Evolutionary conservation across 1,140 invertebrate genomes (phyloP).

Genomic region (Drosophila kepulauana): DNA sequence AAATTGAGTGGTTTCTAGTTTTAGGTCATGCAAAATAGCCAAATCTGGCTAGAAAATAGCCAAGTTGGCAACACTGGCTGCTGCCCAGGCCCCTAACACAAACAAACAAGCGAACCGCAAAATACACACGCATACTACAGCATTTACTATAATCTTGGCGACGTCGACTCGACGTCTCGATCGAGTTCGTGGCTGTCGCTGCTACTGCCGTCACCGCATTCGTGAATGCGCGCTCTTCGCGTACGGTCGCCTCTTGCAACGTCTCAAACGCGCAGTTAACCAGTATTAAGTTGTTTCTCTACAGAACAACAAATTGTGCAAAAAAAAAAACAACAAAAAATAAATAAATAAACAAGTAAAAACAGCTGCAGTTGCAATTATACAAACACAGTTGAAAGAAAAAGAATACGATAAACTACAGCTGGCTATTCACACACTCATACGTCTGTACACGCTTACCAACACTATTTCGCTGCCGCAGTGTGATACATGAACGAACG

Average conservation of each 20-base stretch:
- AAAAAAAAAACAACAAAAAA: slow-evolving; percentile 44
- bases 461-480: slow-evolving; percentile 25
- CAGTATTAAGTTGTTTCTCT: slow-evolving; percentile 19
- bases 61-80: no score
- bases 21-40: no score
- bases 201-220: slow-evolving; percentile 41
- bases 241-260: slow-evolving; percentile 45
- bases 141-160: neutral
- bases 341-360: slow-evolving; percentile 42
- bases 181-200: slow-evolving; percentile 26
- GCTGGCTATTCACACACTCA: slow-evolving; percentile 27
- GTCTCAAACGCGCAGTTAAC: neutral
- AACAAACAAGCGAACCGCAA: slow-evolving; percentile 11
- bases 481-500: slow-evolving; percentile 38
- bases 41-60: no score
- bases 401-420: slow-evolving; percentile 31
- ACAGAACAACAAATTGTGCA: slow-evolving; percentile 20
- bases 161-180: slow-evolving; percentile 20
- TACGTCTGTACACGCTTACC: slow-evolving; percentile 12
- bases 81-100: slow-evolving; percentile 25
- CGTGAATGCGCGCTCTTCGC: slow-evolving; percentile 43
- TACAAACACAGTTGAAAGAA: slow-evolving; percentile 35
- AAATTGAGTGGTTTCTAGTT: no score
- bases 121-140: neutral
- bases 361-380: slow-evolving; percentile 46